These are phyloP conservation scores for Cyprinus carpio DNA, from an alignment of 2,113 vertebrate genomes.

Conservation along the genomic window DNA sequence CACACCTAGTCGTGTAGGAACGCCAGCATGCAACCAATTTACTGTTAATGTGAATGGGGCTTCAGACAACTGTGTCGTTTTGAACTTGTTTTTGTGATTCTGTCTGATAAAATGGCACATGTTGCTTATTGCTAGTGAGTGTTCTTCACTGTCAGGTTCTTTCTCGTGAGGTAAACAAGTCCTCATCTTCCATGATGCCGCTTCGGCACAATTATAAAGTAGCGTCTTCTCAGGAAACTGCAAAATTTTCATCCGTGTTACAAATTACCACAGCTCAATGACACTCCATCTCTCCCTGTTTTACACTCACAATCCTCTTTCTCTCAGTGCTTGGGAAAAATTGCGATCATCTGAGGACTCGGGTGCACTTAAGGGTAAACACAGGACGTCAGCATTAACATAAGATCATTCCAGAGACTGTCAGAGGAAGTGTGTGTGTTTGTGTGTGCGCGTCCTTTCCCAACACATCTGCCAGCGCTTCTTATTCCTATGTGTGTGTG, in stretches of 20 bases:
- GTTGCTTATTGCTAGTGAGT: too few relatives aligned
- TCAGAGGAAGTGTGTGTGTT: slow-evolving; percentile 1
- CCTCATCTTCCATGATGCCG: slow-evolving; percentile 52
- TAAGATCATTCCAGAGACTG: slow-evolving; percentile 75
- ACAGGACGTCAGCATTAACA: slow-evolving; percentile 76
- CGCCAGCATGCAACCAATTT: too few relatives aligned
- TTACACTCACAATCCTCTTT: slow-evolving; percentile 53
- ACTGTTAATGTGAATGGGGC: not conserved
- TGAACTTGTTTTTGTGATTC: not conserved
- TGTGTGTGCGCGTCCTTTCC: slow-evolving; percentile 6
- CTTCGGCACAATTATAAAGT: slow-evolving; percentile 63
- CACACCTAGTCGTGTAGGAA: not conserved
- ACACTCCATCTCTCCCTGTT: slow-evolving; percentile 60
- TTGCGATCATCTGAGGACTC: slow-evolving; percentile 69
- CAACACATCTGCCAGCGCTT: slow-evolving; percentile 17
- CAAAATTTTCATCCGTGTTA: slow-evolving; percentile 71
- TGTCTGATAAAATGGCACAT: slow-evolving; percentile 1
- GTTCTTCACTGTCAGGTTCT: not conserved
- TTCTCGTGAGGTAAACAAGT: slow-evolving; percentile 5
- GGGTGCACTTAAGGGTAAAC: slow-evolving; percentile 77
- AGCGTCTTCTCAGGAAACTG: slow-evolving; percentile 69
- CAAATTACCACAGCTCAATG: slow-evolving; percentile 76
- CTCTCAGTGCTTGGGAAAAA: slow-evolving; percentile 66
- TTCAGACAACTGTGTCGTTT: not conserved
- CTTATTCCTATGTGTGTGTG: not conserved